Conservation (phyloP, 2,113 vertebrate genomes). For the Podarcis cretensis region DNA sequence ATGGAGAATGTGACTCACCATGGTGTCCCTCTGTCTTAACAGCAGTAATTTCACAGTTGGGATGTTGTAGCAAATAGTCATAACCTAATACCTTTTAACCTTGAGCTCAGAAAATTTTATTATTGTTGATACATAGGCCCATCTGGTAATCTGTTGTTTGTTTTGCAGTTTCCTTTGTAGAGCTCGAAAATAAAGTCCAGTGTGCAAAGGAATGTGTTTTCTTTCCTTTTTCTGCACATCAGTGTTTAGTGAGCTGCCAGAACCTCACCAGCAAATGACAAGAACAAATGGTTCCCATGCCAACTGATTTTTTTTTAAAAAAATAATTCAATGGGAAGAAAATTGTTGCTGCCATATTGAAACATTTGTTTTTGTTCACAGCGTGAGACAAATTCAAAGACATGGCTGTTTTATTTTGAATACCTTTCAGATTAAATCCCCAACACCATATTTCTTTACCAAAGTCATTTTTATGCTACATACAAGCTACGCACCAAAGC, state of each 20-base stretch:
- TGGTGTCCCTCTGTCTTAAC: not conserved
- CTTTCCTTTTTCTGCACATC: not conserved
- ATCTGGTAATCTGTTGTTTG: constrained; percentile 44
- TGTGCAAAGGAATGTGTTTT: not conserved
- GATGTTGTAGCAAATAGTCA: constrained; percentile 2
- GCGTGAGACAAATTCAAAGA: constrained; percentile 9
- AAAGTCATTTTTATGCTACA: constrained; percentile 6
- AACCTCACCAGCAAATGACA: constrained; percentile 7
- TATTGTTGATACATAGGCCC: constrained; percentile 34
- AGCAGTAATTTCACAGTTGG: constrained; percentile 12
- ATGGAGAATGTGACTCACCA: not conserved
- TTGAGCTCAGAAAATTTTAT: not conserved
- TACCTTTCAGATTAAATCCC: not conserved
- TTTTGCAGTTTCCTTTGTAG: constrained; percentile 44
- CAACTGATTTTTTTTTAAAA: not conserved
- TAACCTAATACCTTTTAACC: constrained; percentile 20
- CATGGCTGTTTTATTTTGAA: not conserved
- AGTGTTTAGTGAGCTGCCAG: constrained; percentile 13
- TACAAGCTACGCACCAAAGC: constrained; percentile 39
- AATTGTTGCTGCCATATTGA: not conserved
- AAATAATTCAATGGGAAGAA: not conserved
- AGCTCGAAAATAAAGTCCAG: constrained; percentile 7
- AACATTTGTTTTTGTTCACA: not conserved
- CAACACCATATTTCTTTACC: constrained; percentile 34
- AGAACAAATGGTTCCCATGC: not conserved